Percentiles rank a stretch among this genome's conserved stretches.
These are phyloP conservation scores for Calephelis perditalis DNA, from an alignment of 2,888 invertebrate genomes.

Conservation along the genomic window DNA sequence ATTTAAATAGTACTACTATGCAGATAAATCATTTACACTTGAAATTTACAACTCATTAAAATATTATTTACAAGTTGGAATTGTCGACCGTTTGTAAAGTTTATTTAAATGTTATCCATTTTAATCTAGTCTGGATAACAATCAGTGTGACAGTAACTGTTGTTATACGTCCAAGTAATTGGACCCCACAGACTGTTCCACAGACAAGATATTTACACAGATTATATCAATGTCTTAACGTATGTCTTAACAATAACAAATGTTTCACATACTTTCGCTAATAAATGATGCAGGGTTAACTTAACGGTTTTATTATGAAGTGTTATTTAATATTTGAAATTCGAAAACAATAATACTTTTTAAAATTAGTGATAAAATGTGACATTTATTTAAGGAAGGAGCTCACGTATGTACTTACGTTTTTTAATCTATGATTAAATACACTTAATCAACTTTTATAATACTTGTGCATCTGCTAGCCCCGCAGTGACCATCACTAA, in stretches of 20 bases:
- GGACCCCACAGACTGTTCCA: constrained; percentile 8
- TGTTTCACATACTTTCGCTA: constrained; percentile 5
- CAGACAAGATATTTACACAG: constrained; percentile 7
- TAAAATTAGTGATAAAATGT: too few relatives aligned
- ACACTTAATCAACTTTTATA: too few relatives aligned
- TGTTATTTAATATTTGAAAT: too few relatives aligned
- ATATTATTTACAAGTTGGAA: background rate
- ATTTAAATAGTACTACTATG: too few relatives aligned
- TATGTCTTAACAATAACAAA: constrained; percentile 10
- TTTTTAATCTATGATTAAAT: too few relatives aligned
- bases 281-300: constrained; percentile 1
- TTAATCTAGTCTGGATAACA: constrained; percentile 7
- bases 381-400: too few relatives aligned
- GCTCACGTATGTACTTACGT: too few relatives aligned
- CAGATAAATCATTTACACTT: too few relatives aligned
- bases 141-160: constrained; percentile 8
- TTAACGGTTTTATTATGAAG: constrained; percentile 4
- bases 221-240: constrained; percentile 9
- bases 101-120: background rate
- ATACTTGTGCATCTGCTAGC: too few relatives aligned
- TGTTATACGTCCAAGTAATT: constrained; percentile 4
- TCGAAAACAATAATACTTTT: too few relatives aligned
- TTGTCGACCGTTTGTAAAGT: background rate
- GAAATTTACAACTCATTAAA: too few relatives aligned
- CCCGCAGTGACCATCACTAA: too few relatives aligned